A percentile compares a stretch with the other conserved stretches of the same genome.
Evolutionary conservation across 1,140 invertebrate genomes (phyloP).

Genomic region (Philaenus spumarius): DNA sequence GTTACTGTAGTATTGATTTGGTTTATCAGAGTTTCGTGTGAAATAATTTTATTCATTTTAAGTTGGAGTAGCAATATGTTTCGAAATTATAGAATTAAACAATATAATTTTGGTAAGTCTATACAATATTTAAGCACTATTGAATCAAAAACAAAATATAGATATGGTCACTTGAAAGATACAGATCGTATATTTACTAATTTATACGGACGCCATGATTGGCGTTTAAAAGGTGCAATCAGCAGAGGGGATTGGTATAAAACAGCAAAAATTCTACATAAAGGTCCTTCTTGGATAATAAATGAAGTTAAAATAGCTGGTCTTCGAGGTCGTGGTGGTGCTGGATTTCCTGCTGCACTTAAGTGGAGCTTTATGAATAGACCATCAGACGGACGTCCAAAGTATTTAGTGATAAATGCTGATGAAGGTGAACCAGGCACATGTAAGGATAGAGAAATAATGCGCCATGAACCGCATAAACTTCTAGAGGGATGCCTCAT

Average conservation of each 20-base stretch:
- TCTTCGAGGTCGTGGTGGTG: slow-evolving; percentile 66
- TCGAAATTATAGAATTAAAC: too few species aligned
- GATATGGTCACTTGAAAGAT: slow-evolving; percentile 74
- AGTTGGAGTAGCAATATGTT: too few species aligned
- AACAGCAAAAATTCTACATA: slow-evolving; percentile 95
- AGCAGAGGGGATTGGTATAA: slow-evolving; percentile 97
- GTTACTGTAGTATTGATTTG: too few species aligned
- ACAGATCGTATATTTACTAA: slow-evolving; percentile 97
- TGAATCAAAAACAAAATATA: slow-evolving; percentile 9
- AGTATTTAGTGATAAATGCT: slow-evolving; percentile 70
- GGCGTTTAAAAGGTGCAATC: slow-evolving; percentile 88
- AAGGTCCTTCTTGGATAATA: slow-evolving; percentile 62
- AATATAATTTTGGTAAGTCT: too few species aligned
- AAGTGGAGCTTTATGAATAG: slow-evolving; percentile 80
- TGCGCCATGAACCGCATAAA: slow-evolving; percentile 71
- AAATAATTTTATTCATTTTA: too few species aligned
- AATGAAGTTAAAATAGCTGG: slow-evolving; percentile 64
- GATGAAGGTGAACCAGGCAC: slow-evolving; percentile 77
- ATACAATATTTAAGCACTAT: too few species aligned
- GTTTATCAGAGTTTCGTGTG: too few species aligned
- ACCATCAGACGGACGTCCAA: slow-evolving; percentile 52
- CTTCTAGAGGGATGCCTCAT: slow-evolving; percentile 68
- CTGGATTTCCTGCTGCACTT: slow-evolving; percentile 69
- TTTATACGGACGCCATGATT: slow-evolving; percentile 96
- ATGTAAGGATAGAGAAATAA: slow-evolving; percentile 71